A percentile compares a stretch with the other conserved stretches of the same genome.
These are phyloP conservation scores for Aspidoscelis tigris DNA, from an alignment of 2,113 vertebrate species.

Conservation along the genomic window DNA sequence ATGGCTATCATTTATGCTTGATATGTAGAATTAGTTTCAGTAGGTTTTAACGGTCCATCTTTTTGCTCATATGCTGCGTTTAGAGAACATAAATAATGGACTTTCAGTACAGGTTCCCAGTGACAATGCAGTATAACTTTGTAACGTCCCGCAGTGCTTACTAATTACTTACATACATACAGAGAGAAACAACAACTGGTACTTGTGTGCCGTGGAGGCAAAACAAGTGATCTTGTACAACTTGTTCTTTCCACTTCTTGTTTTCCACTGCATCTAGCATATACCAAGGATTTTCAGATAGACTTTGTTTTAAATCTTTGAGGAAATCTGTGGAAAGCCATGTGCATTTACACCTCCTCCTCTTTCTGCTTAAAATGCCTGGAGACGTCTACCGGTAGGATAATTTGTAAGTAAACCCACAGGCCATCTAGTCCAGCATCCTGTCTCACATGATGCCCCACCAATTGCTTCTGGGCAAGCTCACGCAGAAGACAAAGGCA, in stretches of 20 bases:
- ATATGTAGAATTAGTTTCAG: constrained; percentile 35
- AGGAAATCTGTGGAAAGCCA: constrained; percentile 27
- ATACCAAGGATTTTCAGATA: background rate
- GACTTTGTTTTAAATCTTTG: constrained; percentile 25
- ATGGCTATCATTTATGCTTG: constrained; percentile 55
- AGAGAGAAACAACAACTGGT: background rate
- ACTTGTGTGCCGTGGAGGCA: background rate
- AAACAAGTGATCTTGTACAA: background rate
- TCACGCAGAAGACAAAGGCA: too few species aligned
- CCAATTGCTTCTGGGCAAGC: too few species aligned
- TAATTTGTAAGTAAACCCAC: constrained; percentile 4
- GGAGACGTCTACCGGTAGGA: constrained; percentile 25
- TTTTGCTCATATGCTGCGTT: constrained; percentile 38
- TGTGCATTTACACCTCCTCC: constrained; percentile 25
- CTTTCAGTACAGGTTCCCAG: constrained; percentile 2
- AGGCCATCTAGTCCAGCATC: too few species aligned
- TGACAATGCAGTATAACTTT: background rate
- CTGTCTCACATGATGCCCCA: too few species aligned
- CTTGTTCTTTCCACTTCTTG: background rate
- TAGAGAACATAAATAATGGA: constrained; percentile 31
- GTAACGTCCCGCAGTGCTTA: background rate
- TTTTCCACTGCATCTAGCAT: background rate
- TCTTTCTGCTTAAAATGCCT: constrained; percentile 38
- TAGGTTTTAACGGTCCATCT: background rate
- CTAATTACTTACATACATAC: background rate